Evolutionary conservation across 1,140 invertebrate genomes (phyloP).

Genomic region (Charaxes varanes): DNA sequence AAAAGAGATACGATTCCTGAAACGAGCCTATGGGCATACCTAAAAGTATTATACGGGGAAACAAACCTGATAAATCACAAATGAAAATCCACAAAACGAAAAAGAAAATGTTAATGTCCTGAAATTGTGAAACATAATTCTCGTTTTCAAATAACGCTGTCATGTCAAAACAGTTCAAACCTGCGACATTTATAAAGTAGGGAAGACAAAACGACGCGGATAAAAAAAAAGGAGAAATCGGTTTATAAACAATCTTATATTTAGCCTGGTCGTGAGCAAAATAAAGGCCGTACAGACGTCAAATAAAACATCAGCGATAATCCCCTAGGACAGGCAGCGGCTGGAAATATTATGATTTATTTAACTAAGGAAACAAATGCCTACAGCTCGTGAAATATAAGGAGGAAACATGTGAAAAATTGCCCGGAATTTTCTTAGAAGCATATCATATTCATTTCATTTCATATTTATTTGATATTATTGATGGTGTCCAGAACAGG

Average conservation of each 20-base stretch:
- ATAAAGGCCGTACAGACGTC: slow-evolving; percentile 33
- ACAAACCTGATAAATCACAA: too few species aligned
- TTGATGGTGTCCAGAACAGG: too few species aligned
- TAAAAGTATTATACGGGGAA: too few species aligned
- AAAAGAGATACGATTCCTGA: too few species aligned
- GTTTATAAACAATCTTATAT: slow-evolving; percentile 35
- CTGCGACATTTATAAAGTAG: slow-evolving; percentile 14
- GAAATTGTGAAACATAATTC: too few species aligned
- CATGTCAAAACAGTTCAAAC: slow-evolving; percentile 5
- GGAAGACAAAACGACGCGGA: slow-evolving; percentile 6
- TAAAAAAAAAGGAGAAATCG: slow-evolving; percentile 11
- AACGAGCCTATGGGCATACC: too few species aligned
- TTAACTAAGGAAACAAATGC: slow-evolving; percentile 35
- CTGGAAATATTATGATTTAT: slow-evolving; percentile 50
- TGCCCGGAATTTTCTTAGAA: slow-evolving; percentile 19
- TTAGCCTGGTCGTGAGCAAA: slow-evolving; percentile 24
- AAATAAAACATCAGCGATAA: slow-evolving; percentile 48
- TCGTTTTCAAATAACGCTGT: too few species aligned
- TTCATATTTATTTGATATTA: too few species aligned
- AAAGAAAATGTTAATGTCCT: too few species aligned
- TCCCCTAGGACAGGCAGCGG: slow-evolving; percentile 29
- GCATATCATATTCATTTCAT: too few species aligned
- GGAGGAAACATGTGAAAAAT: slow-evolving; percentile 26
- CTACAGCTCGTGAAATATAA: slow-evolving; percentile 31
- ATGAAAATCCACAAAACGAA: too few species aligned